phyloP scores from a whole-genome alignment of 2,113 vertebrate species.

The Actinemys pallida region DNA sequence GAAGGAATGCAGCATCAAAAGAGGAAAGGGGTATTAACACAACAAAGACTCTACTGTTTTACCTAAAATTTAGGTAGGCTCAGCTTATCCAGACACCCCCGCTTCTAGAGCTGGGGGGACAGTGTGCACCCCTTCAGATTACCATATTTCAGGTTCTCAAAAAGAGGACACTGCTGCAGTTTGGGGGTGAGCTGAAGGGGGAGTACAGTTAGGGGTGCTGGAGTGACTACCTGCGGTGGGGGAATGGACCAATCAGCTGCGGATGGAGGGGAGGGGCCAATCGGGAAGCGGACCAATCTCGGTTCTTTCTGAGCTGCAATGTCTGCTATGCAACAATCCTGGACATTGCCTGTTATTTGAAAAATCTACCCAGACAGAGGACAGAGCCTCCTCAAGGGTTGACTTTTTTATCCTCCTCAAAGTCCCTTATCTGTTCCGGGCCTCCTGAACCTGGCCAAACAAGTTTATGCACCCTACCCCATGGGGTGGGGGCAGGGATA shows the following conservation, averaged over 20 bases:
- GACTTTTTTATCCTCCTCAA: neutral
- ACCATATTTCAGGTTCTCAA: neutral
- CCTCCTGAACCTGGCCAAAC: neutral
- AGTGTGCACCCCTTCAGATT: neutral
- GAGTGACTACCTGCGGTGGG: too few species aligned
- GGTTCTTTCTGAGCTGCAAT: neutral
- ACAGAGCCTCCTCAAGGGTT: neutral
- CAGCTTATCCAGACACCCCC: too few species aligned
- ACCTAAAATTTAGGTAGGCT: too few species aligned
- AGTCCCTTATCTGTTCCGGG: fast-evolving
- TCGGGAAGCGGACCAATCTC: neutral
- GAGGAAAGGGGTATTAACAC: neutral
- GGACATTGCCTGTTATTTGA: neutral
- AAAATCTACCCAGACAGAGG: neutral
- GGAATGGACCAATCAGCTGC: neutral
- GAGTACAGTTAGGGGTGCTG: too few species aligned
- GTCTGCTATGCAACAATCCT: neutral
- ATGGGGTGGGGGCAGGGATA: neutral
- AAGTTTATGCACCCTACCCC: neutral
- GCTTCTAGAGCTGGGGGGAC: neutral
- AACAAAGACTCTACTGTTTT: too few species aligned
- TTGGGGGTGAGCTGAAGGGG: too few species aligned
- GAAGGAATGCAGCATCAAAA: neutral
- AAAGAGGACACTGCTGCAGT: neutral
- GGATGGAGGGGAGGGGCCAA: neutral